phyloP scores from a whole-genome alignment of 2,113 vertebrate genomes.

The Andinoacara biseriatus region DNA sequence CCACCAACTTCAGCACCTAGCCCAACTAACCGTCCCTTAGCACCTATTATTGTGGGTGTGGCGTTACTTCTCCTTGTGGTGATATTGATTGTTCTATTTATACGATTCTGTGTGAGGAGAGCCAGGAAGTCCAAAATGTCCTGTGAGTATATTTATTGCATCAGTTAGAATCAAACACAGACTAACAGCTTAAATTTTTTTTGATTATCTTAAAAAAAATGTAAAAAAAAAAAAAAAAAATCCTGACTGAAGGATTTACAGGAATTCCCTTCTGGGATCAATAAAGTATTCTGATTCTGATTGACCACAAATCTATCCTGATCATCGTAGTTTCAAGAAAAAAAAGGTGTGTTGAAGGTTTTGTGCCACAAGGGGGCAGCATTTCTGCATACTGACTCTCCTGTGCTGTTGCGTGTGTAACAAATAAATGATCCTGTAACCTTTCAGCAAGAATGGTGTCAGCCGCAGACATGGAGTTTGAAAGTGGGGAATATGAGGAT shows the following conservation, averaged over 20 bases:
- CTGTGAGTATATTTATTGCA: conserved; percentile 36
- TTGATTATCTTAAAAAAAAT: not conserved
- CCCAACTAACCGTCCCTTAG: fast-evolving
- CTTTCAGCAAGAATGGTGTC: conserved; percentile 16
- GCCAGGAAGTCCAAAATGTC: not conserved
- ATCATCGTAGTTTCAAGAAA: not conserved
- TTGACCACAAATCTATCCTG: not conserved
- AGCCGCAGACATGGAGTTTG: conserved; percentile 14
- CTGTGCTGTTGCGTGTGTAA: not conserved
- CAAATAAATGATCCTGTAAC: not conserved
- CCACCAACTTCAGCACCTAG: fast-evolving
- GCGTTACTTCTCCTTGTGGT: conserved; percentile 4
- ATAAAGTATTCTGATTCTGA: no score
- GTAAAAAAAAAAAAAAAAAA: not conserved
- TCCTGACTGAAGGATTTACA: no score
- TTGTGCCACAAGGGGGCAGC: conserved; percentile 48
- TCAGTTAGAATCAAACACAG: no score
- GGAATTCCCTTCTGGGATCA: no score
- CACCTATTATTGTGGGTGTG: not conserved
- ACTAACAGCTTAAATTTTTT: not conserved
- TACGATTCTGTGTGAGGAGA: conserved; percentile 10
- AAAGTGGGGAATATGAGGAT: conserved; percentile 61
- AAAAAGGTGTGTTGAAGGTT: not conserved
- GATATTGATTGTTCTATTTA: not conserved
- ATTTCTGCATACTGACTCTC: not conserved